phyloP scores from a whole-genome alignment of 2,113 vertebrate genomes.

The Balaeniceps rex region DNA sequence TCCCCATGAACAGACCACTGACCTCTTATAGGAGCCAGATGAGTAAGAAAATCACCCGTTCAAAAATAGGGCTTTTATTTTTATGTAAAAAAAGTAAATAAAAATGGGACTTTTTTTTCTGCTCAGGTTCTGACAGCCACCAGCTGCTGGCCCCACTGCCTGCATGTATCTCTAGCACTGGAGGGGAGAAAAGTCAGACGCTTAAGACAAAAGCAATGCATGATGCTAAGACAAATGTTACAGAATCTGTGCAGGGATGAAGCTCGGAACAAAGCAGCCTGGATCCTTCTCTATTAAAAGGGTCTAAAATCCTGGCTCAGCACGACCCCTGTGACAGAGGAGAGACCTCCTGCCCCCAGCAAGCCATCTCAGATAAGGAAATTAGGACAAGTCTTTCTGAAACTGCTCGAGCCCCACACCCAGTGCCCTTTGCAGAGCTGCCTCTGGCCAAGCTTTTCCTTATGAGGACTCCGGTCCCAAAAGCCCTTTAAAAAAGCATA shows the following conservation, averaged over 20 bases:
- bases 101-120: background rate
- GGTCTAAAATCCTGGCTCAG: background rate
- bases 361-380: background rate
- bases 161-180: background rate
- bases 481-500: background rate
- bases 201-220: background rate
- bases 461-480: background rate
- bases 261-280: background rate
- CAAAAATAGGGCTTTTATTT: constrained; percentile 41
- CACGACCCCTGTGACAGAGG: background rate
- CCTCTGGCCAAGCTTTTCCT: background rate
- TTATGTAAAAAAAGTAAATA: constrained; percentile 30
- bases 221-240: background rate
- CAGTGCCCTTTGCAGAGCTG: background rate
- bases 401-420: background rate
- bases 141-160: background rate
- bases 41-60: background rate
- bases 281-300: background rate
- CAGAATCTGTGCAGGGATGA: background rate
- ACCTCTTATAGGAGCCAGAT: background rate
- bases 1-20: background rate
- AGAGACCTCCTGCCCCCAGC: background rate
- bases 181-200: background rate
- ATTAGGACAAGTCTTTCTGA: background rate
- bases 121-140: background rate